Conservation (phyloP, 1,140 invertebrate genomes). For the Drosophila kikkawai region DNA sequence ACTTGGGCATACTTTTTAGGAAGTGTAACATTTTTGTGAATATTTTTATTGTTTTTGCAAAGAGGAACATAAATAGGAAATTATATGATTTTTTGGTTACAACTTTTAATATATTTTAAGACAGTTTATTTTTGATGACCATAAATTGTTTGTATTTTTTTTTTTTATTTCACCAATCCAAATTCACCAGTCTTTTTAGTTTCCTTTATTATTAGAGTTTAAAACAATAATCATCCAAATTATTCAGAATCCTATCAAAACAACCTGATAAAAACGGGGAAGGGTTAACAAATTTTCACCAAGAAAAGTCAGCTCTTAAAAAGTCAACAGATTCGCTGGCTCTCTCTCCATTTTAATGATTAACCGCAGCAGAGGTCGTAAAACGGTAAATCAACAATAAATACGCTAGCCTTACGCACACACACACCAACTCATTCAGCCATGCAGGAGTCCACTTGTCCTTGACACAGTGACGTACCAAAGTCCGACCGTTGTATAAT, state of each 20-base stretch:
- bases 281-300: not conserved
- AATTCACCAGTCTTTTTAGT: too few species aligned
- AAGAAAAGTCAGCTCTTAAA: not conserved
- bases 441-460: conserved; percentile 71
- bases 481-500: conserved; percentile 44
- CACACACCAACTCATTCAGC: conserved; percentile 4
- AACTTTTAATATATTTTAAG: too few species aligned
- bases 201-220: too few species aligned
- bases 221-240: not conserved
- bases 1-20: not conserved
- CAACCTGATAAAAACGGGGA: not conserved
- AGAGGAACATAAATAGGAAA: not conserved
- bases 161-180: too few species aligned
- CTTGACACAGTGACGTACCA: conserved; percentile 77
- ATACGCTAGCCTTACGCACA: conserved; percentile 35
- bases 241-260: not conserved
- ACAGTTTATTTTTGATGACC: too few species aligned
- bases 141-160: too few species aligned
- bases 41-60: not conserved
- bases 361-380: conserved; percentile 42
- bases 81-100: not conserved
- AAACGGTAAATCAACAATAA: conserved; percentile 53
- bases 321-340: conserved; percentile 29
- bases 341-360: conserved; percentile 24
- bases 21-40: too few species aligned